These are phyloP conservation scores for Dolichomitus sp. DNA, from an alignment of 2,888 invertebrate genomes.

Conservation along the genomic window DNA sequence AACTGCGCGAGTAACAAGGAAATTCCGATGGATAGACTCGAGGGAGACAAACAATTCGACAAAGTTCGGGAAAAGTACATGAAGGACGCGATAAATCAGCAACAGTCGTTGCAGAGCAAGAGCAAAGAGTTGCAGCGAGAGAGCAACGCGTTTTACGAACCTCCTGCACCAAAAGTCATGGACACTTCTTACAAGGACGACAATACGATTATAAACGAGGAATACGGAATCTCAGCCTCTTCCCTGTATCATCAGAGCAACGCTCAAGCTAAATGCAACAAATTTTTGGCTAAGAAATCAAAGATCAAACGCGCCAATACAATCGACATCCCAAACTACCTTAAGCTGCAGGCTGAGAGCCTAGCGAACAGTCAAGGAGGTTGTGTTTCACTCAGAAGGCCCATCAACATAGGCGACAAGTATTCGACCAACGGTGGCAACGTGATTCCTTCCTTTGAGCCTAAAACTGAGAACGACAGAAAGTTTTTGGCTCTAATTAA, in stretches of 20 bases:
- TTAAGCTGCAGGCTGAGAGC: constrained; percentile 82
- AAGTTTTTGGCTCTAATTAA: constrained; percentile 95
- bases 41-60: constrained; percentile 60
- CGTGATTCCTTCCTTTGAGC: constrained; percentile 90
- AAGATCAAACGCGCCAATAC: constrained; percentile 96
- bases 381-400: constrained; percentile 87
- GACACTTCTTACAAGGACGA: constrained; percentile 67
- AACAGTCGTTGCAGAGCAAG: constrained; percentile 80
- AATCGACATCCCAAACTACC: constrained; percentile 93
- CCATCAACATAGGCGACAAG: constrained; percentile 88
- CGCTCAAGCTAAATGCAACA: constrained; percentile 72
- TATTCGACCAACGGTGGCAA: constrained; percentile 83
- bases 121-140: constrained; percentile 62
- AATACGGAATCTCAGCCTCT: constrained; percentile 58
- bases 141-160: background rate
- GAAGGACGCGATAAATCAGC: constrained; percentile 84
- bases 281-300: constrained; percentile 90
- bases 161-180: constrained; percentile 9
- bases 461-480: constrained; percentile 94
- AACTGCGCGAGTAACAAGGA: constrained; percentile 7
- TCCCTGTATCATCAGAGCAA: constrained; percentile 69
- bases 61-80: constrained; percentile 78
- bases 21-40: constrained; percentile 31
- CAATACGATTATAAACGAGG: constrained; percentile 55
- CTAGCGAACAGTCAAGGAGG: constrained; percentile 74